These are phyloP conservation scores for Thunnus thynnus DNA, from an alignment of 2,113 vertebrate species.

Conservation along the genomic window DNA sequence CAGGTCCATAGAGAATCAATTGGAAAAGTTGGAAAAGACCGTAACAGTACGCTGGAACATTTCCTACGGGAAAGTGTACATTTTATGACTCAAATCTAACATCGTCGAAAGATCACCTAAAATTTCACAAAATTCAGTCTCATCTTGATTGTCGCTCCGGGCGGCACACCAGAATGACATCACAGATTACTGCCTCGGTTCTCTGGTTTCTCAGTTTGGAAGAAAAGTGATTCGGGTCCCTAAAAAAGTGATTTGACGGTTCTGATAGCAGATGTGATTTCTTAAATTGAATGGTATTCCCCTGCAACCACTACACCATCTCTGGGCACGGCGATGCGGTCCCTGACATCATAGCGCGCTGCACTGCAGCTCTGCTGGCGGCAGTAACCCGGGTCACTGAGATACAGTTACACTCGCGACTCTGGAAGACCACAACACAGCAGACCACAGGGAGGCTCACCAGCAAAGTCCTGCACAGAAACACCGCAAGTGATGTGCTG, in stretches of 20 bases:
- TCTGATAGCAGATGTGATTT: conserved; percentile 49
- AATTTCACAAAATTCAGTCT: conserved; percentile 23
- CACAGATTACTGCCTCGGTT: conserved; percentile 38
- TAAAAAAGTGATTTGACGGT: conserved; percentile 35
- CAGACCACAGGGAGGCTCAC: conserved; percentile 37
- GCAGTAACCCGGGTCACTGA: conserved; percentile 61
- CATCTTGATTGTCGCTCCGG: conserved; percentile 14
- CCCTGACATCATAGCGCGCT: conserved; percentile 58
- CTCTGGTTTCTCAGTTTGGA: conserved; percentile 33
- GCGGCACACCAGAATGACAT: conserved; percentile 43
- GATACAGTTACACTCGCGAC: conserved; percentile 58
- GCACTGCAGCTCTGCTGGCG: conserved; percentile 36
- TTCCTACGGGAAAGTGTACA: conserved; percentile 15
- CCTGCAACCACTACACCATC: conserved; percentile 32
- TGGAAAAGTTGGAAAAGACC: conserved; percentile 51
- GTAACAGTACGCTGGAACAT: conserved; percentile 36
- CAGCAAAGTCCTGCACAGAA: conserved; percentile 9
- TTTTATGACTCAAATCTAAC: conserved; percentile 41
- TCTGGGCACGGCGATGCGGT: conserved; percentile 23
- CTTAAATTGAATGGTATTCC: conserved; percentile 40
- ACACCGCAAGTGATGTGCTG: not conserved
- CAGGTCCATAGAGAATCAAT: conserved; percentile 57
- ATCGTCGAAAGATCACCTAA: conserved; percentile 20
- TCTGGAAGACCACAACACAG: conserved; percentile 41
- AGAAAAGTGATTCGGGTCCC: not conserved